phyloP scores from a whole-genome alignment of 2,888 invertebrate species.

The Lysandra coridon region DNA sequence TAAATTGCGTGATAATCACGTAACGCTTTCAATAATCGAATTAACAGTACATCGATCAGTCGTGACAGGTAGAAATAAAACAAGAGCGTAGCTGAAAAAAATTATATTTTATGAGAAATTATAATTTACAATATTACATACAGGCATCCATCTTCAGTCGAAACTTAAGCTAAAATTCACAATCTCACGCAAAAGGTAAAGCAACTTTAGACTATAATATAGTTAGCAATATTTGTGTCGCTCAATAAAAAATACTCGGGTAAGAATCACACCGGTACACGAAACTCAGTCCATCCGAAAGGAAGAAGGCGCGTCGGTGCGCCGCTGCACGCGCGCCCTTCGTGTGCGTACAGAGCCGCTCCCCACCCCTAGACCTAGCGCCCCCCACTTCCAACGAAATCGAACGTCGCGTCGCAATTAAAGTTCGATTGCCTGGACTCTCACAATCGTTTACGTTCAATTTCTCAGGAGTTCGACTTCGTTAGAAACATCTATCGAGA shows the following conservation, averaged over 20 bases:
- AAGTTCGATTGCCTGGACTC: slow-evolving; percentile 14
- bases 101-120: slow-evolving; percentile 82
- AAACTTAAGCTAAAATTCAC: slow-evolving; percentile 82
- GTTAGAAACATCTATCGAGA: not conserved
- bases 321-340: slow-evolving; percentile 34
- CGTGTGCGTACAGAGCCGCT: slow-evolving; percentile 10
- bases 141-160: slow-evolving; percentile 81
- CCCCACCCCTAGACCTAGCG: not conserved
- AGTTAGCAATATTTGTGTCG: slow-evolving; percentile 78
- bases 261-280: slow-evolving; percentile 64
- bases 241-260: slow-evolving; percentile 69
- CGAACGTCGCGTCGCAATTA: not conserved
- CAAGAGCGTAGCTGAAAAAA: slow-evolving; percentile 78
- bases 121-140: slow-evolving; percentile 82
- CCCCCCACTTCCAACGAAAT: slow-evolving; percentile 7
- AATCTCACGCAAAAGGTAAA: slow-evolving; percentile 82
- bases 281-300: slow-evolving; percentile 67
- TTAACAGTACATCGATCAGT: not conserved
- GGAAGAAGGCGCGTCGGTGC: slow-evolving; percentile 45
- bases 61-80: slow-evolving; percentile 54
- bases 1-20: not conserved
- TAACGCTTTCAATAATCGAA: not conserved
- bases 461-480: not conserved
- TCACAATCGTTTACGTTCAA: not conserved
- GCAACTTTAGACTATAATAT: slow-evolving; percentile 82